A percentile compares a stretch with the other conserved stretches of the same genome.
phyloP scores from a whole-genome alignment of 2,888 invertebrate genomes.

The Caenorhabditis doughertyi region DNA sequence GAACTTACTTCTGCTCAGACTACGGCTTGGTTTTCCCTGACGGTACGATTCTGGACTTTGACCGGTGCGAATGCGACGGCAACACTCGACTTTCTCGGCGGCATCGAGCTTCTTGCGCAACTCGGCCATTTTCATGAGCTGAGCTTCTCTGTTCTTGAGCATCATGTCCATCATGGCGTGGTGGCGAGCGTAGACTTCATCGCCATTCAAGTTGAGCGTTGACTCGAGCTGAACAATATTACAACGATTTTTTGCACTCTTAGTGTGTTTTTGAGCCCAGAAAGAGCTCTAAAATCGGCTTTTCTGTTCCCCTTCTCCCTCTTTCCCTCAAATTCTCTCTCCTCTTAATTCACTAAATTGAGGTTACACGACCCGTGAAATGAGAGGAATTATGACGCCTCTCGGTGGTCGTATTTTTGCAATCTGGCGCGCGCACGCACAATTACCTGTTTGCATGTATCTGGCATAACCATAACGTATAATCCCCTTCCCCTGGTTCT shows the following conservation, averaged over 20 bases:
- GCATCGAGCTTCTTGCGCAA: conserved; percentile 81
- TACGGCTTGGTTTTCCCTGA: conserved; percentile 70
- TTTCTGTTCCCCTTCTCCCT: conserved; percentile 6
- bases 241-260: conserved; percentile 3
- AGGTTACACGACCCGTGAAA: conserved; percentile 24
- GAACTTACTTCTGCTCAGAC: conserved; percentile 71
- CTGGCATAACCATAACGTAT: conserved; percentile 39
- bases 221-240: conserved; percentile 68
- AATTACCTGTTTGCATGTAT: conserved; percentile 39
- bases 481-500: no score
- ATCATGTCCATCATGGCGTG: conserved; percentile 82
- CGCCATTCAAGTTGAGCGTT: conserved; percentile 69
- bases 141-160: conserved; percentile 78
- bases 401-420: conserved; percentile 39
- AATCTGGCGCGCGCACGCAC: conserved; percentile 43
- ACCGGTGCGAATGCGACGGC: conserved; percentile 70
- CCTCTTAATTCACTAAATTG: background rate
- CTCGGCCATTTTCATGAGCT: conserved; percentile 79
- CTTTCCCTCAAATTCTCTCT: conserved; percentile 1
- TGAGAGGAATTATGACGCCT: conserved; percentile 43
- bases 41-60: conserved; percentile 74
- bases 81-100: conserved; percentile 79
- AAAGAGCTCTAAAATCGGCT: background rate
- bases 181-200: conserved; percentile 79
- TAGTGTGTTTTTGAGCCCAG: background rate